Evolutionary conservation across 2,888 invertebrate genomes (phyloP), one percentile per base, ranked within the genome.

Genomic region (Sinelater perroti): DNA sequence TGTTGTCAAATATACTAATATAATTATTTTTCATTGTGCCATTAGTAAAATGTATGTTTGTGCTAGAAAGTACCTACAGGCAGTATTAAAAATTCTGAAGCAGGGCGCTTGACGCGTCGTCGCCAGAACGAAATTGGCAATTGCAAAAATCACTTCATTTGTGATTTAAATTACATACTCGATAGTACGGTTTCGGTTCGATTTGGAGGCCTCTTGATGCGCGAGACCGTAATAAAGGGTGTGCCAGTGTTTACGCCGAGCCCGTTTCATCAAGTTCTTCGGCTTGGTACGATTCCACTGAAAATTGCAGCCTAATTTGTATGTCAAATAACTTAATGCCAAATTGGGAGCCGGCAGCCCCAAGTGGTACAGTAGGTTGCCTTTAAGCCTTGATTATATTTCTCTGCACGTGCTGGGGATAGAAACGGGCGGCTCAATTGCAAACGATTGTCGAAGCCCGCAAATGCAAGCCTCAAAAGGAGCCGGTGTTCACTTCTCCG

Each of bases 71-170:
- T n/a, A n/a, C n/a, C n/a, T n/a, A n/a, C n/a, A n/a, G n/a, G n/a
- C n/a, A n/a, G n/a, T n/a, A n/a, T 33, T 33, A 33, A 47, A 47
- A 24, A 16, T 38, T 38, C 28, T 30, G 38, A 38, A 50, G 13
- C n/a, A 24, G 18, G 2, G 18, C 42, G 42, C 24, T 16, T 24
- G 26, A 24, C 16, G 36, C 13, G 5, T 26, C 33, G 26, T 26
- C 11, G 36, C 18, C n/a, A n/a, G n/a, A 40, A 16, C 40, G 28
- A 46, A 54, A 46, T 46, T 54, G 54, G 18, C 45, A 54, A 46
- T 54, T 33, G 35, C 45, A 35, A 33, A 53, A 53, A 53, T 53
- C 45, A 53, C 45, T 45, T 45, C 40, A 35, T 53, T 53, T 53
- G 44, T 45, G 53, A 45, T 53, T 45, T 26, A 53, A 53, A 44